phyloP scores from a whole-genome alignment of 1,140 invertebrate genomes.

The Cydia amplana region DNA sequence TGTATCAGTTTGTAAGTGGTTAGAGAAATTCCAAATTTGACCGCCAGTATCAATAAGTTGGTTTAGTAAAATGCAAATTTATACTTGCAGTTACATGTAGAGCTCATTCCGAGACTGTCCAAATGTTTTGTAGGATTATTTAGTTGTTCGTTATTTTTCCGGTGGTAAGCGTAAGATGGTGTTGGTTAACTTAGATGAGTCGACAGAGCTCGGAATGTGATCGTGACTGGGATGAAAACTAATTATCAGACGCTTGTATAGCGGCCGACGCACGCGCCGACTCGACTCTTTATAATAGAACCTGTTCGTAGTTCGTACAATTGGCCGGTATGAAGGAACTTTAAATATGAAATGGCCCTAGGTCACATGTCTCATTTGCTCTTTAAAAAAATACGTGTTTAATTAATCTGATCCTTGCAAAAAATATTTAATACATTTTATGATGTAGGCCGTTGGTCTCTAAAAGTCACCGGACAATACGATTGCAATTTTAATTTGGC shows the following conservation, averaged over 20 bases:
- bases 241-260: slow-evolving; percentile 10
- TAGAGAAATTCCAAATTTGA: background rate
- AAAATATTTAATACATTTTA: background rate
- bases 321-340: background rate
- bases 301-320: slow-evolving; percentile 8
- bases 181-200: slow-evolving; percentile 13
- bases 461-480: background rate
- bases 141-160: background rate
- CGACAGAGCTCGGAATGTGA: slow-evolving; percentile 20
- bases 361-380: background rate
- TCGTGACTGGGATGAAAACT: slow-evolving; percentile 16
- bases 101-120: background rate
- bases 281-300: slow-evolving; percentile 1
- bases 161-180: background rate
- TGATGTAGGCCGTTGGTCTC: background rate
- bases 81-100: background rate
- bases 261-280: slow-evolving; percentile 13
- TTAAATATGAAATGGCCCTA: background rate
- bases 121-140: background rate
- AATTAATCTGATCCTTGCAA: background rate
- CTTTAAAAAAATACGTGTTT: background rate
- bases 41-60: background rate
- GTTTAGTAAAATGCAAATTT: background rate
- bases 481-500: too few species aligned
- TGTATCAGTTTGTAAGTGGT: background rate